phyloP scores from a whole-genome alignment of 2,888 invertebrate species.

The Clepsis dumicolana region DNA sequence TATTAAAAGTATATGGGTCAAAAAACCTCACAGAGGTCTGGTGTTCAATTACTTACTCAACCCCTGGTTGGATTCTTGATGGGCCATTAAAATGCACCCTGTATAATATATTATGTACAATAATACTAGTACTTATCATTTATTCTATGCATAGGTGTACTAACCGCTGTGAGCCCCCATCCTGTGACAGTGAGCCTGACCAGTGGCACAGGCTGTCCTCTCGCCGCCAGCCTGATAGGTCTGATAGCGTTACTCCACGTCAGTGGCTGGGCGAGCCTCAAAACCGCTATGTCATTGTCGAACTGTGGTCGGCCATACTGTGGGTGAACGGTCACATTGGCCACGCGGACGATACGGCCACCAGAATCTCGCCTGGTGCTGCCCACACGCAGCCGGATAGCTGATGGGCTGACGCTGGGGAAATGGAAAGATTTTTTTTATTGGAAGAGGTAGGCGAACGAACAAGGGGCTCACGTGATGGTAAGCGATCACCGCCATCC shows the following conservation, averaged over 20 bases:
- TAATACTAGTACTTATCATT: too few relatives aligned
- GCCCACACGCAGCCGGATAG: constrained; percentile 75
- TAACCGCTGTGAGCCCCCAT: constrained; percentile 81
- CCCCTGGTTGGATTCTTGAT: too few relatives aligned
- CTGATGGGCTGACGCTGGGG: constrained; percentile 61
- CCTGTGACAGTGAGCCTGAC: constrained; percentile 79
- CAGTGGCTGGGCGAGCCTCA: constrained; percentile 69
- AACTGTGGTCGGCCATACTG: constrained; percentile 73
- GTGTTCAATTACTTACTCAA: too few relatives aligned
- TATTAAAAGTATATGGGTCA: too few relatives aligned
- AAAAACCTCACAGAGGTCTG: too few relatives aligned
- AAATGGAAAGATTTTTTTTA: background rate
- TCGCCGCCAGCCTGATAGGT: constrained; percentile 68
- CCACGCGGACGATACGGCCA: constrained; percentile 72
- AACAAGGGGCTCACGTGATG: too few relatives aligned
- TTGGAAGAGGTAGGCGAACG: too few relatives aligned
- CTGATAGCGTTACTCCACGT: constrained; percentile 64
- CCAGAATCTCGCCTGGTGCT: constrained; percentile 79
- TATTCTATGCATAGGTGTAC: constrained; percentile 45
- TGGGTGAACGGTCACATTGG: constrained; percentile 72
- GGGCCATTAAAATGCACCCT: too few relatives aligned
- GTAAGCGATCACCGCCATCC: too few relatives aligned
- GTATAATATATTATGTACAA: too few relatives aligned
- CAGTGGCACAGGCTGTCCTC: constrained; percentile 69
- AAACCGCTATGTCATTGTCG: constrained; percentile 79